Conservation (phyloP, 2,888 invertebrate species). For the Lasioglossum lativentre region DNA sequence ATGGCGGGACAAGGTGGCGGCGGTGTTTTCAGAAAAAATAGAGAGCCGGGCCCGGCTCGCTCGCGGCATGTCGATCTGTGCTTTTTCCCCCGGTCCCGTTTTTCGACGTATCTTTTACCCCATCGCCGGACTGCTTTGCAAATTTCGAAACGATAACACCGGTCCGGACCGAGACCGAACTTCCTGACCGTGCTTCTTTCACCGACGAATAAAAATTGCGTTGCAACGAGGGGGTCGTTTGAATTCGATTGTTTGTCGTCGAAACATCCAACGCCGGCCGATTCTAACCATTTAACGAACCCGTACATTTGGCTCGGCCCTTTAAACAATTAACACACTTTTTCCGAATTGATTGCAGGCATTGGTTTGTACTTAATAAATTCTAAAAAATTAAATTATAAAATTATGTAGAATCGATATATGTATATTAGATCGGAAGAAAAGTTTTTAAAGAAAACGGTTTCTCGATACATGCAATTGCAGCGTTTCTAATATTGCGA, state of each 20-base stretch:
- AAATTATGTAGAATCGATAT: no score
- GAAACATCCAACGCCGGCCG: not conserved
- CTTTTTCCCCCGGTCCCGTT: conserved; percentile 65
- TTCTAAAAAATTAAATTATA: not conserved
- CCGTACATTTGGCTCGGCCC: not conserved
- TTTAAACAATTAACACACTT: not conserved
- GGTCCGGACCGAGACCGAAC: conserved; percentile 56
- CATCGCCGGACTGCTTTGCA: conserved; percentile 63
- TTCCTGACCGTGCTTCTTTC: conserved; percentile 19
- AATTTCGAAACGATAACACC: conserved; percentile 78
- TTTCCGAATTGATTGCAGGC: not conserved
- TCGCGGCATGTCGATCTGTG: conserved; percentile 74
- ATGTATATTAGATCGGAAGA: no score
- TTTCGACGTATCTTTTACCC: conserved; percentile 52
- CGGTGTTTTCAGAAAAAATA: conserved; percentile 84
- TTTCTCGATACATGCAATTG: no score
- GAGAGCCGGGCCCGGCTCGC: conserved; percentile 69
- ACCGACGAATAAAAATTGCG: not conserved
- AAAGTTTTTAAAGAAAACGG: no score
- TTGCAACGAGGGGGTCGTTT: not conserved
- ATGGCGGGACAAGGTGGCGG: conserved; percentile 72
- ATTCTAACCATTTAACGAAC: not conserved
- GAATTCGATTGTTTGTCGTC: not conserved
- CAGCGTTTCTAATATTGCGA: not conserved
- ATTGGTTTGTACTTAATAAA: not conserved